Percentiles rank a stretch among this genome's conserved stretches.
These are phyloP conservation scores for Nannoperca obscura DNA, from an alignment of 2,797 vertebrate genomes.

Conservation along the genomic window DNA sequence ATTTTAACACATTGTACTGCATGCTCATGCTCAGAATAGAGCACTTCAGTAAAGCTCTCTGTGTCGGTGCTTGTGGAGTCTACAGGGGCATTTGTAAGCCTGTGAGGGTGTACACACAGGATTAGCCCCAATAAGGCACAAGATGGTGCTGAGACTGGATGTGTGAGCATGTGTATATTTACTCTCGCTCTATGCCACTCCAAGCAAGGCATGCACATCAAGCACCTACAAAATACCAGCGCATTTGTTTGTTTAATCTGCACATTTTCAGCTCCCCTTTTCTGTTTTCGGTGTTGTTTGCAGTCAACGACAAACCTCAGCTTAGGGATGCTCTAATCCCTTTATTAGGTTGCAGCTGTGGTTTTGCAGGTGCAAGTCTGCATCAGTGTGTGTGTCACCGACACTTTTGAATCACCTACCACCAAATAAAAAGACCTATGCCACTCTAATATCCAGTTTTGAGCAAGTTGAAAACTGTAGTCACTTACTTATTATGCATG, in stretches of 20 bases:
- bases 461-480: too few relatives aligned
- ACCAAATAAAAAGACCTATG: not conserved
- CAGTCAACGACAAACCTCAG: slow-evolving; percentile 44
- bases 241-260: slow-evolving; percentile 51
- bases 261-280: slow-evolving; percentile 40
- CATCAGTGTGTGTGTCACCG: slow-evolving; percentile 2
- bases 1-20: slow-evolving; percentile 49
- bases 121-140: slow-evolving; percentile 65
- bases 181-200: slow-evolving; percentile 28
- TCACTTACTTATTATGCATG: too few relatives aligned
- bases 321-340: slow-evolving; percentile 47
- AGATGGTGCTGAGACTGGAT: slow-evolving; percentile 53
- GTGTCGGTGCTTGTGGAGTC: slow-evolving; percentile 24
- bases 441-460: not conserved
- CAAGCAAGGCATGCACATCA: slow-evolving; percentile 25
- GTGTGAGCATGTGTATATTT: slow-evolving; percentile 50
- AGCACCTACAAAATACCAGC: slow-evolving; percentile 37
- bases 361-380: slow-evolving; percentile 19
- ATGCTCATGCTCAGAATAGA: slow-evolving; percentile 47
- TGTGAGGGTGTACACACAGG: slow-evolving; percentile 58
- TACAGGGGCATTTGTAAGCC: slow-evolving; percentile 60
- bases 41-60: slow-evolving; percentile 33
- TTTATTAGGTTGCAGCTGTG: slow-evolving; percentile 44
- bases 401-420: slow-evolving; percentile 8
- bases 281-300: slow-evolving; percentile 39